phyloP scores from a whole-genome alignment of 2,888 invertebrate species.

The Orgyia antiqua region DNA sequence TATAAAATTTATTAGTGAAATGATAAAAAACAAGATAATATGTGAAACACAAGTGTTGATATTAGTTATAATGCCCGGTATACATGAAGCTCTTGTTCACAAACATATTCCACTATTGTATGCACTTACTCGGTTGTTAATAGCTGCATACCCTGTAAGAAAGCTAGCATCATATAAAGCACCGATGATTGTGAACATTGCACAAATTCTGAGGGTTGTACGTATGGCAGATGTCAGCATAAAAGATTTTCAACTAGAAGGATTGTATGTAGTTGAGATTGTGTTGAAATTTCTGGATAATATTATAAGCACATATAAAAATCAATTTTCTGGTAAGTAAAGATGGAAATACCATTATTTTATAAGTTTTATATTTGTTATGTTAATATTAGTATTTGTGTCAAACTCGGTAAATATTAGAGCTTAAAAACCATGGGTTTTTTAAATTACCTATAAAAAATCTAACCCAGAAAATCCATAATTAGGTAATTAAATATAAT shows the following conservation, averaged over 20 bases:
- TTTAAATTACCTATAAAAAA: too few relatives aligned
- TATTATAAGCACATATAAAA: slow-evolving; percentile 42
- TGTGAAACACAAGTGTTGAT: slow-evolving; percentile 46
- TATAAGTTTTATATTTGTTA: not conserved
- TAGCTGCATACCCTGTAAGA: slow-evolving; percentile 34
- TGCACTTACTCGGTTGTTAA: slow-evolving; percentile 43
- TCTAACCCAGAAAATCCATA: too few relatives aligned
- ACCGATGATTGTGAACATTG: slow-evolving; percentile 61
- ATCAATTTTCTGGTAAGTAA: not conserved
- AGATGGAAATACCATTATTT: not conserved
- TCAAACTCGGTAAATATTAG: too few relatives aligned
- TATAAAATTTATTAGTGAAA: slow-evolving; percentile 42
- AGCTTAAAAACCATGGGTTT: not conserved
- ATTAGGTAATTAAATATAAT: too few relatives aligned
- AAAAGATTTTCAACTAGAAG: slow-evolving; percentile 33
- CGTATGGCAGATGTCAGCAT: slow-evolving; percentile 47
- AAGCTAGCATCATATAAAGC: slow-evolving; percentile 54
- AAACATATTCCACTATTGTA: slow-evolving; percentile 39
- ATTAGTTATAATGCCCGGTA: slow-evolving; percentile 55
- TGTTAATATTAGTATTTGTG: not conserved
- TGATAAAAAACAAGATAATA: slow-evolving; percentile 43
- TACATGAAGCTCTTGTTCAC: slow-evolving; percentile 46
- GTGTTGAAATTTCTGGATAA: slow-evolving; percentile 43
- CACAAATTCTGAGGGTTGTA: slow-evolving; percentile 51
- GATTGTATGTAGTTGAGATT: slow-evolving; percentile 43